Evolutionary conservation across 2,888 invertebrate genomes (phyloP).

Genomic region (Mechanitis messenoides): DNA sequence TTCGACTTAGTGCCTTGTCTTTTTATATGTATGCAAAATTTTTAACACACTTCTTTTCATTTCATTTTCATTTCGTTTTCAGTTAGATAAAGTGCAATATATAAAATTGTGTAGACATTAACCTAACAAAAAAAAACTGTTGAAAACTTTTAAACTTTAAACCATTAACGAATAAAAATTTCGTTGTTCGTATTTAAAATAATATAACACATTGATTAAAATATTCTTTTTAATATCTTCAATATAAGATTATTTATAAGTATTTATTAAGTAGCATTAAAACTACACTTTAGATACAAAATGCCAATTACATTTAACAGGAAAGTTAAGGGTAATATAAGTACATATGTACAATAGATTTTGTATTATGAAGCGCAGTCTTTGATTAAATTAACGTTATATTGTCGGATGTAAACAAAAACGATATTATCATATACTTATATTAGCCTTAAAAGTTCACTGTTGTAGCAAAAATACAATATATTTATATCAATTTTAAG

Average conservation of each 20-base stretch:
- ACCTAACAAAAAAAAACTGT: too few relatives aligned
- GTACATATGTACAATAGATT: conserved; percentile 1
- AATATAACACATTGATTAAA: conserved; percentile 2
- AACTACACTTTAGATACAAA: conserved; percentile 1
- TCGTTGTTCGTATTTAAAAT: conserved; percentile 15
- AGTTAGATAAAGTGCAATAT: too few relatives aligned
- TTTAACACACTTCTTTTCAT: too few relatives aligned
- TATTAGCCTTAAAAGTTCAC: conserved; percentile 24
- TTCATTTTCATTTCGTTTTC: too few relatives aligned
- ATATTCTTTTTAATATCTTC: background rate
- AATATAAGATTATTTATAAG: background rate
- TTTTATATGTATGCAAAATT: too few relatives aligned
- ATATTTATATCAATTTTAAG: conserved; percentile 14
- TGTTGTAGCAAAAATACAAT: conserved; percentile 26
- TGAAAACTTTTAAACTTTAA: background rate
- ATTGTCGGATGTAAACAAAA: background rate
- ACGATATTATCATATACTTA: conserved; percentile 22
- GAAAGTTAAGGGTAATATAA: conserved; percentile 1
- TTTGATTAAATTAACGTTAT: background rate
- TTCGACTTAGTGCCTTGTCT: conserved; percentile 17
- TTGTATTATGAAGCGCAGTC: conserved; percentile 2
- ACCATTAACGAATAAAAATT: conserved; percentile 4
- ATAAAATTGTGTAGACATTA: background rate
- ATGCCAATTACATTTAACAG: conserved; percentile 3
- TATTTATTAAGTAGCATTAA: background rate